A percentile compares a stretch with the other conserved stretches of the same genome.
Conservation (phyloP, 53 echinoderm and acorn worm genomes). For the Zoroaster sp. region DNA sequence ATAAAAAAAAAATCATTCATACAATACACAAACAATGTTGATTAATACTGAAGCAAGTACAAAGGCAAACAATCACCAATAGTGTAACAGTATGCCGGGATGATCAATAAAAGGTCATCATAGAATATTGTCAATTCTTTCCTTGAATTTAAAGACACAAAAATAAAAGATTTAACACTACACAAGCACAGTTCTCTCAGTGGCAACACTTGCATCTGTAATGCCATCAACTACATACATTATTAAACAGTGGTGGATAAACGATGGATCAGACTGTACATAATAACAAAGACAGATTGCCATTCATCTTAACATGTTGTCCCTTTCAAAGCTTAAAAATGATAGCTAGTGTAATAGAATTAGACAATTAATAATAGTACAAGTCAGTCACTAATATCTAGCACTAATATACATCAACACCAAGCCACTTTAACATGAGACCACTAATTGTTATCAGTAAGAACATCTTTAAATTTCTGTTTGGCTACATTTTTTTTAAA, state of each 20-base stretch:
- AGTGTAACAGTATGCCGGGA: not conserved
- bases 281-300: not conserved
- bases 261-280: not conserved
- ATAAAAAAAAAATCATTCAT: not conserved
- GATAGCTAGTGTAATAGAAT: slow-evolving; percentile 47
- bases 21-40: not conserved
- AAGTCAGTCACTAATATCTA: slow-evolving; percentile 51
- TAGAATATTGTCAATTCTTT: not conserved
- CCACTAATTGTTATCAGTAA: slow-evolving; percentile 41
- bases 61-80: not conserved
- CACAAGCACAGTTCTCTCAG: not conserved
- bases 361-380: slow-evolving; percentile 59
- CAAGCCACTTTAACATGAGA: slow-evolving; percentile 55
- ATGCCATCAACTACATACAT: not conserved
- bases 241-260: slow-evolving; percentile 3
- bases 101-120: not conserved
- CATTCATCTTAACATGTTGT: not conserved
- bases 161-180: not conserved
- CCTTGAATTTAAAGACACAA: not conserved
- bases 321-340: slow-evolving; percentile 36
- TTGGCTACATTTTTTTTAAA: slow-evolving; percentile 9
- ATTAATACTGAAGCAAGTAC: not conserved
- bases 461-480: slow-evolving; percentile 28
- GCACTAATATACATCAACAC: slow-evolving; percentile 55
- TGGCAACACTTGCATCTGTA: slow-evolving; percentile 5